A percentile compares a stretch with the other conserved stretches of the same genome.
phyloP scores from a whole-genome alignment of 2,797 vertebrate genomes.

The Rhinella marina region DNA sequence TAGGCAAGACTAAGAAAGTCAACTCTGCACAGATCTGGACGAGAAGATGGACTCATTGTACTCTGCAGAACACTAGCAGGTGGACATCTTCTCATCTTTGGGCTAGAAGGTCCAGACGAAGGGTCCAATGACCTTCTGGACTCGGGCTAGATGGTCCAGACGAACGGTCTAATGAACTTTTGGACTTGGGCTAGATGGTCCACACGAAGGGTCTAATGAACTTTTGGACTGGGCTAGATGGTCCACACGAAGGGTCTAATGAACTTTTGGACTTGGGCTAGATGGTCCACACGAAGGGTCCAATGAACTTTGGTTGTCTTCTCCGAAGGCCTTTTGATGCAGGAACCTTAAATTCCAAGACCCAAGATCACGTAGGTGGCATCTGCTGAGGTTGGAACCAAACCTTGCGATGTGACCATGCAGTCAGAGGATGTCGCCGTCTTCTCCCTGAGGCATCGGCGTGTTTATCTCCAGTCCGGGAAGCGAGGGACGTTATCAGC shows the following conservation, averaged over 20 bases:
- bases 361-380: neutral
- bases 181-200: too few relatives aligned
- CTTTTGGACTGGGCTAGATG: too few relatives aligned
- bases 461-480: constrained; percentile 60
- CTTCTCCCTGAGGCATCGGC: constrained; percentile 60
- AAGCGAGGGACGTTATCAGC: constrained; percentile 64
- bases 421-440: constrained; percentile 17
- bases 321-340: neutral
- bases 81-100: constrained; percentile 7
- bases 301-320: too few relatives aligned
- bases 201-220: too few relatives aligned
- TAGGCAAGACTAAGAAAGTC: neutral
- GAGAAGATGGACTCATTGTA: neutral
- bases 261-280: too few relatives aligned
- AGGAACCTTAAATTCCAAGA: neutral
- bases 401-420: neutral
- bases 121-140: too few relatives aligned
- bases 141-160: too few relatives aligned
- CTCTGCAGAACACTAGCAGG: neutral
- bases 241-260: too few relatives aligned
- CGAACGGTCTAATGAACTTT: too few relatives aligned
- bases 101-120: too few relatives aligned
- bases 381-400: neutral
- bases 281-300: neutral
- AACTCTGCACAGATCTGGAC: neutral